Conservation (phyloP, 2,888 invertebrate genomes). For the Oligia fasciuncula region DNA sequence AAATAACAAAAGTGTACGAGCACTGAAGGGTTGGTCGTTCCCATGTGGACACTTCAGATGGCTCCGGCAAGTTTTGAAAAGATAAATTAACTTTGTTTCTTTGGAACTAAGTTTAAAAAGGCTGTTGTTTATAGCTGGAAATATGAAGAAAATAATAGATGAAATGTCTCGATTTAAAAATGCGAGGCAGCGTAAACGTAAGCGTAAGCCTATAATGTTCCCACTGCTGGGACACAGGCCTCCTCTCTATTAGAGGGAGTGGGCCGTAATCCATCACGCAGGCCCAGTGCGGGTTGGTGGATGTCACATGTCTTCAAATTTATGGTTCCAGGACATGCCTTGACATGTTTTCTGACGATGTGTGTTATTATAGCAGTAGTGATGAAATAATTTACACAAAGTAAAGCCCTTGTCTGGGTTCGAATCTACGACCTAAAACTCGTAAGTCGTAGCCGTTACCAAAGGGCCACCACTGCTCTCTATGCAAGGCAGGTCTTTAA, state of each 20-base stretch:
- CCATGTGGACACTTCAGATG: slow-evolving; percentile 38
- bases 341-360: background rate
- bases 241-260: too few species aligned
- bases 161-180: background rate
- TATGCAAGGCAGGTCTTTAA: background rate
- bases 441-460: background rate
- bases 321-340: too few species aligned
- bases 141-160: background rate
- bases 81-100: slow-evolving; percentile 28
- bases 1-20: slow-evolving; percentile 47
- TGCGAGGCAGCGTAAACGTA: background rate
- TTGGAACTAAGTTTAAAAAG: slow-evolving; percentile 17
- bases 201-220: too few species aligned
- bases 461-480: background rate
- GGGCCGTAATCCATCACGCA: too few species aligned
- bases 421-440: background rate
- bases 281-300: too few species aligned
- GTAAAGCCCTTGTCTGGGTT: background rate
- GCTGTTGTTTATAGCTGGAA: background rate
- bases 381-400: background rate
- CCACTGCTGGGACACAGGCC: too few species aligned
- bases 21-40: slow-evolving; percentile 40
- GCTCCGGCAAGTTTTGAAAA: slow-evolving; percentile 31
- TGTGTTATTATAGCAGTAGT: too few species aligned
- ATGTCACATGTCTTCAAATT: too few species aligned